Evolutionary conservation across 2,888 invertebrate species (phyloP).

Genomic region (Uloborus plumipes): DNA sequence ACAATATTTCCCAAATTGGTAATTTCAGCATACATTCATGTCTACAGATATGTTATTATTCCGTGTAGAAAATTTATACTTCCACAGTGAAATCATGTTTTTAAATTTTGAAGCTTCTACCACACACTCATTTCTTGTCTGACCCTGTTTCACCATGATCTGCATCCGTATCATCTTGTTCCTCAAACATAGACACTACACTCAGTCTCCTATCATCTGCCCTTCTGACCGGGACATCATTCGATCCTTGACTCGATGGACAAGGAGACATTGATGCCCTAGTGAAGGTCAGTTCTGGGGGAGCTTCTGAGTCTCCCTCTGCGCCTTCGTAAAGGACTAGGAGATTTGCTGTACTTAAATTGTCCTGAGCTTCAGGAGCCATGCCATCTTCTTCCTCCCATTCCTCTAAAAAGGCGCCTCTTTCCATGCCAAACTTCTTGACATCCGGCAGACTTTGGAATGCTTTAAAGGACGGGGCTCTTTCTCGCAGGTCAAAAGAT

Average conservation of each 20-base stretch:
- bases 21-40: too few relatives aligned
- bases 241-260: slow-evolving; percentile 18
- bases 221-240: background rate
- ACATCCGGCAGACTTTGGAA: slow-evolving; percentile 55
- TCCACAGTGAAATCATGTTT: too few relatives aligned
- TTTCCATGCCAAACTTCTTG: slow-evolving; percentile 27
- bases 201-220: too few relatives aligned
- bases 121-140: background rate
- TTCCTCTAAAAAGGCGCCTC: slow-evolving; percentile 22
- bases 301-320: slow-evolving; percentile 11
- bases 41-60: too few relatives aligned
- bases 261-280: slow-evolving; percentile 41
- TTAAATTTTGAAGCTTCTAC: too few relatives aligned
- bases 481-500: slow-evolving; percentile 39
- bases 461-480: background rate
- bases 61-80: too few relatives aligned
- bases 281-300: slow-evolving; percentile 35
- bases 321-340: slow-evolving; percentile 16
- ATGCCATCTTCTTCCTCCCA: slow-evolving; percentile 16
- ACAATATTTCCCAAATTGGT: too few relatives aligned
- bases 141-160: background rate
- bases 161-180: background rate
- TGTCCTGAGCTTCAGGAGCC: slow-evolving; percentile 42
- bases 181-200: background rate
- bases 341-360: slow-evolving; percentile 55